Conservation (phyloP, 2,113 vertebrate genomes). For the Nycticebus coucang region DNA sequence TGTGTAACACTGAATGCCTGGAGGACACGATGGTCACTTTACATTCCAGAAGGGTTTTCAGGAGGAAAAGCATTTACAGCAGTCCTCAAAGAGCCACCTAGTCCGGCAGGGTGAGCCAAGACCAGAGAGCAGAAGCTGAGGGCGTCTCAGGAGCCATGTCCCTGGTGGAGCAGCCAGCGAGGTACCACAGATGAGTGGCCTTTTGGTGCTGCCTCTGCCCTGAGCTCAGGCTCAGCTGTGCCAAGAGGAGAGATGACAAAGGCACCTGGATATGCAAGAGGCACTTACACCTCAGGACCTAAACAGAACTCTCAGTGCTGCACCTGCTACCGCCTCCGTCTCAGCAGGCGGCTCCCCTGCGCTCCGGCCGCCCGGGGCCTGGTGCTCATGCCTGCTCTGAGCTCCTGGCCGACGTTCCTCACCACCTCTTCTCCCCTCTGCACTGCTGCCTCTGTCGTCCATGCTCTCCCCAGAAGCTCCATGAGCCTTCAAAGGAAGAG, state of each 20-base stretch:
- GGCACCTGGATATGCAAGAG: background rate
- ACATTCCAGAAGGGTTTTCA: background rate
- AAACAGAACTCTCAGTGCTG: background rate
- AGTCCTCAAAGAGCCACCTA: background rate
- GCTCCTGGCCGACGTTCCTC: fast-evolving
- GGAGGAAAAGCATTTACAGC: no score
- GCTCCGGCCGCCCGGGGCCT: no score
- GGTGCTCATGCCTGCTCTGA: no score
- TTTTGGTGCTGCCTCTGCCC: background rate
- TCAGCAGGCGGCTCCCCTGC: no score
- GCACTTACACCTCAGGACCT: background rate
- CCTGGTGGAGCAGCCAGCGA: background rate
- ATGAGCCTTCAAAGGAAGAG: fast-evolving
- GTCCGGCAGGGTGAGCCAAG: background rate
- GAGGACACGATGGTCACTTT: background rate
- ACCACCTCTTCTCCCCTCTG: no score
- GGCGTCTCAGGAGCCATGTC: fast-evolving
- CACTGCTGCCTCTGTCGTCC: background rate
- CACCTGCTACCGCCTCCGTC: fast-evolving
- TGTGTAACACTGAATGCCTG: fast-evolving
- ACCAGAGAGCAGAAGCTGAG: background rate
- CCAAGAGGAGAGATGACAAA: background rate
- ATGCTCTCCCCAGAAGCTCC: background rate
- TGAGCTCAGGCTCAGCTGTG: background rate
- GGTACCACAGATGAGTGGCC: no score